Percentiles rank a stretch among this genome's conserved stretches.
Conservation (phyloP, 2,113 vertebrate species). For the Rhombomys opimus region DNA sequence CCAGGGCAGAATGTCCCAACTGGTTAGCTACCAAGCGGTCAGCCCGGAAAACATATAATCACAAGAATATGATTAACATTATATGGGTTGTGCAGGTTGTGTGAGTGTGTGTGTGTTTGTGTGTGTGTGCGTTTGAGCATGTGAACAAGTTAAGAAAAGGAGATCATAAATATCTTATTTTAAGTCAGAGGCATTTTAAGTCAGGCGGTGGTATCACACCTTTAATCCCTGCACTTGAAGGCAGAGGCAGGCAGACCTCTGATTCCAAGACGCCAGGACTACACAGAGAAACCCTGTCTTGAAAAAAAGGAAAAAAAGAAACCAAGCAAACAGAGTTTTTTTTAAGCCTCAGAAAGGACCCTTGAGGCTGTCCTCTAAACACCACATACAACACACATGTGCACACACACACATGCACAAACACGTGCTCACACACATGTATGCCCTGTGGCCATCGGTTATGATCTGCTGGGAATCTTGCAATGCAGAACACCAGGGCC, state of each 20-base stretch:
- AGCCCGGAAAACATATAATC: background rate
- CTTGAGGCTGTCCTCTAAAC: background rate
- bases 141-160: background rate
- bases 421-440: background rate
- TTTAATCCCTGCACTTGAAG: too few relatives aligned
- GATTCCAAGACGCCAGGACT: background rate
- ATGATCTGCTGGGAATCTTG: background rate
- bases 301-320: background rate
- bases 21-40: background rate
- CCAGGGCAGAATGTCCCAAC: background rate
- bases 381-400: too few relatives aligned
- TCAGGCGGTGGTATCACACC: background rate
- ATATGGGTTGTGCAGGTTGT: background rate
- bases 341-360: background rate
- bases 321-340: background rate
- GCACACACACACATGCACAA: too few relatives aligned
- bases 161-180: background rate
- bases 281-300: background rate
- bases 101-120: background rate
- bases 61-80: background rate
- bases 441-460: background rate
- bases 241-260: too few relatives aligned
- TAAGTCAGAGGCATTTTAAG: background rate
- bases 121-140: background rate
- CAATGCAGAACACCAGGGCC: background rate